These are phyloP conservation scores for Rana temporaria DNA, from an alignment of 2,113 vertebrate genomes.

Conservation along the genomic window DNA sequence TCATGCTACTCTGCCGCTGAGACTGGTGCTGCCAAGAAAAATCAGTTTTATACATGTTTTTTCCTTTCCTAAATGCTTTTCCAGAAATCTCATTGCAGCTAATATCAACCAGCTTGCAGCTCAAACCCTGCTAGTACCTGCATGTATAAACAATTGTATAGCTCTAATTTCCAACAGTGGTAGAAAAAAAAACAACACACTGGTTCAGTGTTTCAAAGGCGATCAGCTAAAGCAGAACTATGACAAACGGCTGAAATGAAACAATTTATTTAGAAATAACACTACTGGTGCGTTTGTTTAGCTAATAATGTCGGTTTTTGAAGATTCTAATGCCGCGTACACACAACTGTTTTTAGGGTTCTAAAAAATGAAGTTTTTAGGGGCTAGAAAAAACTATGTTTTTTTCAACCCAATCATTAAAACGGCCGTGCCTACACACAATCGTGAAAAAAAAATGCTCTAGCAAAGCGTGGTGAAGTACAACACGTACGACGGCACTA, in stretches of 20 bases:
- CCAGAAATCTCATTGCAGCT: conserved; percentile 45
- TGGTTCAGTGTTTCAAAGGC: not conserved
- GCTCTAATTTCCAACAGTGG: conserved; percentile 12
- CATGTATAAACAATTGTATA: conserved; percentile 28
- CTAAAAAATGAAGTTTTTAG: too few species aligned
- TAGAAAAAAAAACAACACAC: conserved; percentile 6
- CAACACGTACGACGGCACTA: too few species aligned
- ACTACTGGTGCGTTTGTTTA: not conserved
- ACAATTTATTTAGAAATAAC: not conserved
- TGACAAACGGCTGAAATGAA: not conserved
- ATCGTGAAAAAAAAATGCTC: too few species aligned
- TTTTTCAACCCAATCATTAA: too few species aligned
- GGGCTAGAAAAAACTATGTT: too few species aligned
- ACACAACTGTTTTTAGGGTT: too few species aligned
- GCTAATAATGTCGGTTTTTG: not conserved
- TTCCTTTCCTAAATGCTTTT: conserved; percentile 48
- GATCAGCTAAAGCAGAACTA: not conserved
- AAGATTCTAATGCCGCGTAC: not conserved
- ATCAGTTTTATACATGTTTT: conserved; percentile 70
- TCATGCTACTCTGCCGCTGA: conserved; percentile 69
- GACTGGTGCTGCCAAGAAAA: conserved; percentile 73
- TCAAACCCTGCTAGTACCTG: conserved; percentile 20
- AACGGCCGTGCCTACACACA: too few species aligned
- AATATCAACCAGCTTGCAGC: conserved; percentile 35
- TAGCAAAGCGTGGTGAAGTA: too few species aligned